Evolutionary conservation across 2,888 invertebrate species (phyloP), one percentile per base, ranked within the genome.

Genomic region (Disparrhopalites patrizii): DNA sequence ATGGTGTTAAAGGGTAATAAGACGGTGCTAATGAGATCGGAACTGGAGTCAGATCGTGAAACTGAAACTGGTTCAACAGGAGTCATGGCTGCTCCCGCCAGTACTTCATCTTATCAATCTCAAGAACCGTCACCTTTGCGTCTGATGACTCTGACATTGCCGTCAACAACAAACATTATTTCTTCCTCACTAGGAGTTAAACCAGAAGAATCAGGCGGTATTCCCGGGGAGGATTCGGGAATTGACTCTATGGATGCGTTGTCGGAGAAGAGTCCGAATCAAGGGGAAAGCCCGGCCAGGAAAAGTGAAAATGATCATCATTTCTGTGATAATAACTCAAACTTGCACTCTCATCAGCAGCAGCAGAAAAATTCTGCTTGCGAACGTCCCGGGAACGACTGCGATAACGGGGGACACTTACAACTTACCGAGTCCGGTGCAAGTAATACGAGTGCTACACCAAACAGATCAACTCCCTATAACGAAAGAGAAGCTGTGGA

Each of bases 231-330:
- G 78, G 92, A 93, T 80, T 92, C 92, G 65, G 93, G 93, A 18
- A 93, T 93, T 65, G 93, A 93, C 79, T 91, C 91, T 38, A 92
- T 93, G 93, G 93, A 93, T 78, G 92, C 93, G 1, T 80, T 92
- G n/a, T 92, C 92, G 23, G 93, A 93, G 79, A 93, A 93, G 78
- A 90, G 89, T 70, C 90, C 90, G n/a, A 90, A 91, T 79, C 91
- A 91, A 78, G 88, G 90, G 82, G 81, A 90, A 86, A 79, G 90
- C 85, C 79, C 79, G 38, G 75, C 77, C 69, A 76, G 79, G 54
- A 78, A 79, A 70, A 64, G 57, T 56, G 79, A 79, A 58, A 78
- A 78, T 55, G 78, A 78, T 64, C 76, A 66, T 64, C 62, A 51
- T 47, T 70, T 70, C 63, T 68, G 68, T 68, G 68, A 68, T 66